Evolutionary conservation across 2,888 invertebrate genomes (phyloP), one percentile per base, ranked within the genome.

Genomic region (Luperina testacea): DNA sequence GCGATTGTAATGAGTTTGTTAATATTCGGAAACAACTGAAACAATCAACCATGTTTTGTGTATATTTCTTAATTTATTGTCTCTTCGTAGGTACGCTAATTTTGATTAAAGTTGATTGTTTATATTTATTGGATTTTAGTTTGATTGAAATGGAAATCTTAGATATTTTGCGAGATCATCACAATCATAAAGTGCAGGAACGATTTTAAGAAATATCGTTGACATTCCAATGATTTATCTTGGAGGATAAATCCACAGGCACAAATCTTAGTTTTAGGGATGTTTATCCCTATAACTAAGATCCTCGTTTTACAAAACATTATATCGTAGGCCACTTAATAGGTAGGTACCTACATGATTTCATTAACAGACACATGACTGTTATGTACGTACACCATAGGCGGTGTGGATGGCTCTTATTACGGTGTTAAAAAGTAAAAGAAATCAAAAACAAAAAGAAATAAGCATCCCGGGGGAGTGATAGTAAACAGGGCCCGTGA

Each of bases 401-500:
- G 63, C 61, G 57, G 72, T 75, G 77, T 83, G 84, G 90, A 88
- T 86, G 86, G 83, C 89, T 91, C 90, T 92, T 92, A 92, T 92
- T 92, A 92, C 86, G 88, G 89, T 86, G 90, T 86, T 91, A 90
- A 91, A 91, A 90, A 91, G 90, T 90, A 90, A 90, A 89, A 91
- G 88, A 90, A 92, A 91, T 89, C 89, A 89, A 90, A 20, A 93
- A 92, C 91, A 92, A 93, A 93, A 91, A 90, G 88, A 92, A 92
- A 92, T 90, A 92, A 92, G 89, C 87, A 90, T 91, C 90, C 89
- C 90, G 87, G 87, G 90, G 91, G 92, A 93, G 91, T 92, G 93
- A 94, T 94, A 93, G 93, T 93, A 93, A 94, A 94, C 93, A 94
- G 92, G 90, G 91, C 91, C 92, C 92, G 92, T 91, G 92, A 90